phyloP scores from a whole-genome alignment of 92 coral and sea anemone genomes.

The Galaxea fascicularis region DNA sequence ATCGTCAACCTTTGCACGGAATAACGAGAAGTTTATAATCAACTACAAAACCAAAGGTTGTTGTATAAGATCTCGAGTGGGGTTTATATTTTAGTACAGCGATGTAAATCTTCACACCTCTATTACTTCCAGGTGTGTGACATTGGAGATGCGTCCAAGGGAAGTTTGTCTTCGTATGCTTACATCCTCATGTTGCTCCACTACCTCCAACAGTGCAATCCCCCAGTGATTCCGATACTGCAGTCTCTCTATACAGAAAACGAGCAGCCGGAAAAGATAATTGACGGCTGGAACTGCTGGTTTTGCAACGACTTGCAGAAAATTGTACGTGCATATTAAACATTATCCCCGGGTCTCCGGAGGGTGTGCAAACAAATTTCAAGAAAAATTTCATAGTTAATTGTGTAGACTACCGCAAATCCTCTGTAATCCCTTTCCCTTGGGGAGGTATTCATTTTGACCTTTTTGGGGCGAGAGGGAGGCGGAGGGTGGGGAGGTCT shows the following conservation, averaged over 20 bases:
- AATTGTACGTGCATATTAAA: conserved; percentile 69
- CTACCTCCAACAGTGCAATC: conserved; percentile 84
- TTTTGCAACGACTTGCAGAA: conserved; percentile 72
- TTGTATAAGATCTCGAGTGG: background rate
- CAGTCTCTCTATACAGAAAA: conserved; percentile 76
- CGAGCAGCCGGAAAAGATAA: conserved; percentile 62
- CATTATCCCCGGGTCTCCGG: too few species aligned
- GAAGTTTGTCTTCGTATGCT: conserved; percentile 96
- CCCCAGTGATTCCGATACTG: conserved; percentile 89
- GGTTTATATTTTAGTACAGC: background rate
- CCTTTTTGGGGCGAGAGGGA: too few species aligned
- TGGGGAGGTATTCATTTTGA: too few species aligned
- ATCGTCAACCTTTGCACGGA: too few species aligned
- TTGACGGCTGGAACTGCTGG: conserved; percentile 98
- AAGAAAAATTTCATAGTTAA: too few species aligned
- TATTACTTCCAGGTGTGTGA: conserved; percentile 82
- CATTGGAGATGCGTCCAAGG: conserved; percentile 98
- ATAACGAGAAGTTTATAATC: too few species aligned
- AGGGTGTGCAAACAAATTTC: too few species aligned
- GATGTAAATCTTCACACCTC: too few species aligned
- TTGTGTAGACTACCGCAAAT: too few species aligned
- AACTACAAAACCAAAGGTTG: background rate
- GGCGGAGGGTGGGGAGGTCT: too few species aligned
- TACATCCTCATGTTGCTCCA: conserved; percentile 95
- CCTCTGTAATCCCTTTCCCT: too few species aligned